Base-by-base conservation (phyloP, 2,888 invertebrate species). In the Scaptodrosophila latifasciaeformis region DNA sequence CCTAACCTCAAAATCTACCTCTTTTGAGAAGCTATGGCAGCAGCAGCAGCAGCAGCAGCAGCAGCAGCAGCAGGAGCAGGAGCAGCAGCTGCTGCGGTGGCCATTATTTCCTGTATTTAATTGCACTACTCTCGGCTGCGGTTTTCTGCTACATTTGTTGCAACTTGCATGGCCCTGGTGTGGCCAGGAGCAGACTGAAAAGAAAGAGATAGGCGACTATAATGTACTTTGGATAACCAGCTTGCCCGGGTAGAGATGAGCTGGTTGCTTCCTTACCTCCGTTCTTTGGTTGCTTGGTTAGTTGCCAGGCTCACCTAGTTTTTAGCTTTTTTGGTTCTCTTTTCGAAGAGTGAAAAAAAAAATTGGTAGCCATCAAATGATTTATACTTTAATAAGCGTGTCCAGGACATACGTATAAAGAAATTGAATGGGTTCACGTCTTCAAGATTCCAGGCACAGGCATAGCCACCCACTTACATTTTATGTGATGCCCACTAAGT, bases 51-150 rank as follows among this genome's bases (percentile, higher is more conserved):
- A 27, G n/a, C 21, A 39, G 40, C 10, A 17, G 52, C 35, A 48
- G n/a, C 27, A 51, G 29, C 35, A 50, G 17, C 49, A n/a, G 17
- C 42, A 35, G 15, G 39, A 13, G 12, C 18, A 35, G 30, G 31
- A 46, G 39, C 42, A 31, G 18, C 47, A 45, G 47, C 52, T 65
- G 61, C 59, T 79, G 78, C 59, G 75, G 78, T 77, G 67, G 70
- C 74, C 81, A 81, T 81, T 81, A 76, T 75, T 81, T 77, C 76
- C 81, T 78, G 79, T 63, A 78, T 78, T 77, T 77, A 77, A 77
- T 81, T 81, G 76, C 72, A 76, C 65, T 78, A 64, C 69, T 74
- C 80, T 67, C 74, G 63, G 76, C 59, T 81, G 81, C 65, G 76
- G 76, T 81, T 75, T 80, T 70, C 80, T 80, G 78, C 80, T 77